Percentiles rank a stretch among this genome's conserved stretches.
Evolutionary conservation across 2,888 invertebrate species (phyloP).

Genomic region (Agrotis clavis): DNA sequence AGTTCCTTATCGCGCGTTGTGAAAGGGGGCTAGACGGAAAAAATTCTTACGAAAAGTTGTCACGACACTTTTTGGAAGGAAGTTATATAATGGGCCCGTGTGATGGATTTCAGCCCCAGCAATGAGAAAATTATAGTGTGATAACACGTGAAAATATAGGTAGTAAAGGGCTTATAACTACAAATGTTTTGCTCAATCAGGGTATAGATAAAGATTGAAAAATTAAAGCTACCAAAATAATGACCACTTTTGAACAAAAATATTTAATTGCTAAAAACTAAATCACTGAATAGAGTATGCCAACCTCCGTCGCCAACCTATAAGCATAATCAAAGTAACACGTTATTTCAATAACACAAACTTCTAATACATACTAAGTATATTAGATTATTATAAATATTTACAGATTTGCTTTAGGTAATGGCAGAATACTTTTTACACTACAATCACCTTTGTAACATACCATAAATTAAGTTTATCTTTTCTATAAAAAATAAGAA

Average conservation of each 20-base stretch:
- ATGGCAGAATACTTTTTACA: conserved; percentile 81
- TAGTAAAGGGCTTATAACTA: neutral
- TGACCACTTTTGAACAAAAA: conserved; percentile 80
- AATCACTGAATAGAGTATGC: conserved; percentile 87
- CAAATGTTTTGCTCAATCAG: neutral
- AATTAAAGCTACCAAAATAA: conserved; percentile 62
- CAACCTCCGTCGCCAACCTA: conserved; percentile 78
- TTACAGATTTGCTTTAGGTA: conserved; percentile 83
- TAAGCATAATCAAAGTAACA: conserved; percentile 83
- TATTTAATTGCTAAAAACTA: conserved; percentile 87
- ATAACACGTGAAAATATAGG: too few species aligned
- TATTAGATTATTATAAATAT: conserved; percentile 78
- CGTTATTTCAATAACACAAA: conserved; percentile 79
- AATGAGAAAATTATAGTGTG: too few species aligned
- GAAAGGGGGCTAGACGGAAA: too few species aligned
- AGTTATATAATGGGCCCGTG: too few species aligned
- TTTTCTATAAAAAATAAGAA: conserved; percentile 71
- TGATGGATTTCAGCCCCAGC: too few species aligned
- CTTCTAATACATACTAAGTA: conserved; percentile 74
- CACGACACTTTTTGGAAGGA: too few species aligned
- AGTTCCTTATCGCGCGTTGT: too few species aligned
- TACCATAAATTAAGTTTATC: conserved; percentile 69
- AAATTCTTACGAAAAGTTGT: too few species aligned
- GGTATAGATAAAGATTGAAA: too few species aligned
- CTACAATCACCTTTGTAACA: conserved; percentile 82